Evolutionary conservation across 2,797 vertebrate genomes (phyloP).

Genomic region (Lates japonicus): DNA sequence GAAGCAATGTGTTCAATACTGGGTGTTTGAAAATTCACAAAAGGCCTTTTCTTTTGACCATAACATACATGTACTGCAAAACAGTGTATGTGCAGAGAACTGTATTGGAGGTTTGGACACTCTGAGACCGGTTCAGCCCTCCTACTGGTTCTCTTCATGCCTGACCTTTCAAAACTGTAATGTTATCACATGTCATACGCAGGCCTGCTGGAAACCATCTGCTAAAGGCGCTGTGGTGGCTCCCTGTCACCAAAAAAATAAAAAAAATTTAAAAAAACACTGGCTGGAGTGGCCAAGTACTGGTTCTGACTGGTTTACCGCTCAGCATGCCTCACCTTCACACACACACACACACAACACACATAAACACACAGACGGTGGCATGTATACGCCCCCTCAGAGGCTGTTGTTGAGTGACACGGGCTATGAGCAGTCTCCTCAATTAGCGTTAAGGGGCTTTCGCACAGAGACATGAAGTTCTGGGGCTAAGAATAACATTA

Average conservation of each 20-base stretch:
- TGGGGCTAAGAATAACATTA: slow-evolving; percentile 79
- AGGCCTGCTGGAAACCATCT: slow-evolving; percentile 86
- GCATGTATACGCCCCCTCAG: slow-evolving; percentile 38
- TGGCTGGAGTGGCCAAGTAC: slow-evolving; percentile 56
- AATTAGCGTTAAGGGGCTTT: slow-evolving; percentile 83
- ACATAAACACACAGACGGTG: slow-evolving; percentile 42
- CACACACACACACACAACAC: slow-evolving; percentile 36
- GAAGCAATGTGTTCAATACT: slow-evolving; percentile 53
- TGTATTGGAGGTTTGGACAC: slow-evolving; percentile 29
- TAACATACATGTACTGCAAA: background rate
- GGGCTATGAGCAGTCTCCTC: slow-evolving; percentile 74
- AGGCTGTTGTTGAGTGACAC: slow-evolving; percentile 69
- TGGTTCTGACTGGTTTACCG: slow-evolving; percentile 70
- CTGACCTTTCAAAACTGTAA: slow-evolving; percentile 86
- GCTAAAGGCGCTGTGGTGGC: slow-evolving; percentile 74
- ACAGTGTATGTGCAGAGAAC: slow-evolving; percentile 20
- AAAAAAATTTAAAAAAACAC: slow-evolving; percentile 22
- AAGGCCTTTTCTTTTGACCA: slow-evolving; percentile 42
- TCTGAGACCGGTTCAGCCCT: slow-evolving; percentile 43
- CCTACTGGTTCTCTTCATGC: slow-evolving; percentile 69
- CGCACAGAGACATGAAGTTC: slow-evolving; percentile 71
- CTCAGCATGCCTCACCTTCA: slow-evolving; percentile 68
- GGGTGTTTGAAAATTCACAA: no score
- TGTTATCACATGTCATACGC: slow-evolving; percentile 84
- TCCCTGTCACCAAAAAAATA: slow-evolving; percentile 51